Base-by-base conservation (phyloP, 2,797 vertebrate genomes). In the Emydoidea blandingii region DNA sequence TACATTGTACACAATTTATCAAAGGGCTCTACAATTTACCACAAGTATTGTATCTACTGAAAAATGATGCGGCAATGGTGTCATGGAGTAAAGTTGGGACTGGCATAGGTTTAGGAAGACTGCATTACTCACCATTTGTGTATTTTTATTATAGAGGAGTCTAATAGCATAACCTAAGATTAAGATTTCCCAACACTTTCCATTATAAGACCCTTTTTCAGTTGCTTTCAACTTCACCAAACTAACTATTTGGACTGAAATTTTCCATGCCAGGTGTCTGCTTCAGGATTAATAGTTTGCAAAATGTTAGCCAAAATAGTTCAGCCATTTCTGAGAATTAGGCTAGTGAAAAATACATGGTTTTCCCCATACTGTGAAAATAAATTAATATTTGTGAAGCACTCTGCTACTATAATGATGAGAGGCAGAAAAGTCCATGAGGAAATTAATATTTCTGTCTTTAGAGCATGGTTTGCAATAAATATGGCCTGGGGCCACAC, bases 391-490 rank as follows among this genome's bases (percentile, higher is more conserved):
- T 76, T 47, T 56, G 15, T 12, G 27, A 53, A 81, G 74, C 27
- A 27, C 74, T 79, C 80, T 90, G 54, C 62, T 86, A 81, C 15
- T 49, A 18, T 54, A 86, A 15, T 0, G n/a, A 85, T 52, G 80
- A 88, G 29, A 65, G 81, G 88, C 7, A 65, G 78, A 89, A 93
- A 82, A 89, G 0, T 54, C 81, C 57, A 12, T 7, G 37, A 91
- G 25, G 65, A 79, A 95, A 94, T 90, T 11, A 88, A 87, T 50
- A 3, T n/a, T 93, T 95, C 92, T 92, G 50, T 57, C 85, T 72
- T 83, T 78, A 87, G 87, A 88, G 47, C 31, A 85, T 37, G 62
- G 52, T 44, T 74, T 91, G 53, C 83, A 78, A 15, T 65, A 95
- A 91, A 68, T 87, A 94, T 87, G 79, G 7, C 65, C 57, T 87